phyloP scores from a whole-genome alignment of 1,140 invertebrate species.

The Wasmannia auropunctata region DNA sequence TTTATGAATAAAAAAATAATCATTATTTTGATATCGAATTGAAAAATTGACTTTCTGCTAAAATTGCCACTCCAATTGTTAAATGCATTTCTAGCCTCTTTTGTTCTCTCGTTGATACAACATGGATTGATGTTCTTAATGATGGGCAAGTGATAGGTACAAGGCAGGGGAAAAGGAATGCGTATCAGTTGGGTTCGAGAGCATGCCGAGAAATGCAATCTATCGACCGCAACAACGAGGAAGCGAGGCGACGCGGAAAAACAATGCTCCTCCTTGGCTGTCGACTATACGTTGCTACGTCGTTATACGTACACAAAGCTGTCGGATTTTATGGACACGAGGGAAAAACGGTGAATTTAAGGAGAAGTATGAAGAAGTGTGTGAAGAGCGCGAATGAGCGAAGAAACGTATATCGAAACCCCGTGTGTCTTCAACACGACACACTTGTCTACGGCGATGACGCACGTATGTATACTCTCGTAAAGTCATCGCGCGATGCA shows the following conservation, averaged over 20 bases:
- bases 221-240: constrained; percentile 72
- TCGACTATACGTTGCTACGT: neutral
- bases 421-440: neutral
- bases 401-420: neutral
- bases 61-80: neutral
- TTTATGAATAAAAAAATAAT: neutral
- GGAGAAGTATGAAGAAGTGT: neutral
- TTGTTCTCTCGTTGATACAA: neutral
- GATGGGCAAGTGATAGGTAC: constrained; percentile 35
- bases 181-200: constrained; percentile 64
- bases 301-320: constrained; percentile 14
- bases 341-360: neutral
- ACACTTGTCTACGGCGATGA: neutral
- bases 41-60: neutral
- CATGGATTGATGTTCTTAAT: constrained; percentile 53
- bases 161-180: constrained; percentile 42
- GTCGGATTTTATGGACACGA: constrained; percentile 34
- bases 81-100: neutral
- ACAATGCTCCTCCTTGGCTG: constrained; percentile 64
- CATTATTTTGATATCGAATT: neutral
- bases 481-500: constrained; percentile 29
- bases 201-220: constrained; percentile 70
- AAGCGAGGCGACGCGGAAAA: constrained; percentile 72
- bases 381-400: neutral
- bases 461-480: neutral